phyloP scores from a whole-genome alignment of 2,888 invertebrate species.

The Tineola bisselliella region DNA sequence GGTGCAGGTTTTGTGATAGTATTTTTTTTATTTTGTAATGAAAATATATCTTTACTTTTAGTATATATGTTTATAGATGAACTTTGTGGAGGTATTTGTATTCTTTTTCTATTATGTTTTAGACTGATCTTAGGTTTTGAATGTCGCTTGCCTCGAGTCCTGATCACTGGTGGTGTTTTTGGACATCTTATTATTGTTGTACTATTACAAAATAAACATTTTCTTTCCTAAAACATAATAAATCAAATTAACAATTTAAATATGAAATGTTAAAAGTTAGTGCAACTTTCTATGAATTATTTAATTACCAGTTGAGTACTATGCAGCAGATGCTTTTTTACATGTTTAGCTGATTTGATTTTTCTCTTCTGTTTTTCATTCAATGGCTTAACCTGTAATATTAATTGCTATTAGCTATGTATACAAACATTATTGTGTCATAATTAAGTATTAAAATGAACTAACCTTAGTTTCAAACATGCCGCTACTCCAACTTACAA shows the following conservation, averaged over 20 bases:
- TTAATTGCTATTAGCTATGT: not conserved
- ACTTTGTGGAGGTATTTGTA: slow-evolving; percentile 4
- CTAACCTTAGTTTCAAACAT: slow-evolving; percentile 33
- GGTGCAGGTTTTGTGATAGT: slow-evolving; percentile 23
- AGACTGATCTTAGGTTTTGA: not conserved
- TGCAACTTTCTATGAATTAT: not conserved
- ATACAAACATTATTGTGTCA: not conserved
- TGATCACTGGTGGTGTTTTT: slow-evolving; percentile 1
- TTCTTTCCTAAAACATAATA: slow-evolving; percentile 35
- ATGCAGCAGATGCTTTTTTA: slow-evolving; percentile 23
- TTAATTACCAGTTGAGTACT: slow-evolving; percentile 41
- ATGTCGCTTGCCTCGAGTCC: slow-evolving; percentile 5
- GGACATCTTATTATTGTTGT: slow-evolving; percentile 6
- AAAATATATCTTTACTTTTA: slow-evolving; percentile 45
- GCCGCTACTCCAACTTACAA: slow-evolving; percentile 38
- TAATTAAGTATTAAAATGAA: not conserved
- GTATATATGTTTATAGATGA: slow-evolving; percentile 37
- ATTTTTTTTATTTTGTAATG: slow-evolving; percentile 42
- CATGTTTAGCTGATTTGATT: slow-evolving; percentile 25
- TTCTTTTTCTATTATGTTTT: not conserved
- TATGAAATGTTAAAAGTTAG: too few species aligned
- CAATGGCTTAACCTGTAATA: slow-evolving; percentile 33
- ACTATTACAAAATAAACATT: slow-evolving; percentile 40
- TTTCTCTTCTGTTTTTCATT: slow-evolving; percentile 35
- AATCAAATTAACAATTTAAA: too few species aligned